Conservation (phyloP, 2,888 invertebrate species). For the Hermodice carunculata region DNA sequence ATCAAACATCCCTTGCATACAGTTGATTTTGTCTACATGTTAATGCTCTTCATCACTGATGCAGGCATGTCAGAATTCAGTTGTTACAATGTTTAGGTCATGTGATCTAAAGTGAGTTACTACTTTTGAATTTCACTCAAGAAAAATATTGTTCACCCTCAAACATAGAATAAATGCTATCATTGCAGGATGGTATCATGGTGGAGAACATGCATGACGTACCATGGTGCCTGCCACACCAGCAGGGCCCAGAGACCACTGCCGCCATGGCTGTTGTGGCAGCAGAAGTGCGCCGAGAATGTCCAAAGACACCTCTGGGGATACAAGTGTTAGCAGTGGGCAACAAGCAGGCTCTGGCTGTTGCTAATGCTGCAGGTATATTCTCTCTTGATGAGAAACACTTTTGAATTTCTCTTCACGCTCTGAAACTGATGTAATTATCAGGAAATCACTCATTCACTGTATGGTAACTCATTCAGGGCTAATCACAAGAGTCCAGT, state of each 20-base stretch:
- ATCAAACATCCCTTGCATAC: too few relatives aligned
- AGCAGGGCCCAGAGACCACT: constrained; percentile 78
- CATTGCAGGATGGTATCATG: constrained; percentile 78
- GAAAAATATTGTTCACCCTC: too few relatives aligned
- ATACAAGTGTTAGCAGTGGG: constrained; percentile 81
- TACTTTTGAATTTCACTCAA: too few relatives aligned
- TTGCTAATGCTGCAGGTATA: constrained; percentile 78
- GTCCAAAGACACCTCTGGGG: constrained; percentile 70
- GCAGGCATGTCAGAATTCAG: too few relatives aligned
- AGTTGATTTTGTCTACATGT: too few relatives aligned
- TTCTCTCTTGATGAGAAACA: background rate
- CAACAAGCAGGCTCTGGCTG: constrained; percentile 82
- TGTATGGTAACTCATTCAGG: too few relatives aligned
- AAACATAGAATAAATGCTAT: too few relatives aligned
- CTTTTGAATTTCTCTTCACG: background rate
- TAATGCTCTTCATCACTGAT: too few relatives aligned
- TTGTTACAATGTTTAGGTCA: too few relatives aligned
- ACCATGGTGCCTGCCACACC: constrained; percentile 76
- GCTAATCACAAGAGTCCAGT: too few relatives aligned
- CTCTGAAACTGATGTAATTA: background rate
- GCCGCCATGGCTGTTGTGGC: constrained; percentile 79
- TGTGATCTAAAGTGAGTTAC: too few relatives aligned
- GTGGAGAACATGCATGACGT: constrained; percentile 87
- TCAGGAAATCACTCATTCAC: too few relatives aligned
- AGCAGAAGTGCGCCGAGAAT: constrained; percentile 73